Base-by-base conservation (phyloP, 2,113 vertebrate genomes). In the Zosterops lateralis region DNA sequence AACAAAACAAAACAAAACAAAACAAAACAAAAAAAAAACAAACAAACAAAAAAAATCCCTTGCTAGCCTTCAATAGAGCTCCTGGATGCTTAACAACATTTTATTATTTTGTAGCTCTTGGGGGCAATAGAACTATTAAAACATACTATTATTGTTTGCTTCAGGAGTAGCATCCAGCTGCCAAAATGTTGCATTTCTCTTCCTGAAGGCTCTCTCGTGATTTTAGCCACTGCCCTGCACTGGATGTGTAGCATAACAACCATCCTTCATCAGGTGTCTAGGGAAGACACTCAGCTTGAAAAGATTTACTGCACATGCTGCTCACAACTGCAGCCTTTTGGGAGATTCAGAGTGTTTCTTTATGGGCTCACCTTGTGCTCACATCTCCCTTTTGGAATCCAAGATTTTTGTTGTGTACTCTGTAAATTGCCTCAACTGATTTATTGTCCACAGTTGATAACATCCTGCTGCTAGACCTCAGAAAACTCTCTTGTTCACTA, bases 381-480 rank as follows among this genome's bases (percentile, higher is more conserved):
- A 84, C 47, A 31, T 72, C 56, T 85, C 53, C 84, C 54, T 36
- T 61, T 74, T 77, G 75, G 79, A 92, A 90, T 80, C n/a, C 67
- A 71, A 64, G 68, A 50, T 64, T 91, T 94, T 92, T 88, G 56
- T 71, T 90, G 48, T 4, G 5, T 73, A n/a, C 71, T 90, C 45
- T 85, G 75, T 64, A 93, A 91, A 81, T 71, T 85, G 67, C 60
- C 38, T 88, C 32, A 44, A 32, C 56, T 92, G 91, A 95, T 91
- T 94, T 95, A 96, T 92, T 92, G 51, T 60, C 72, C 7, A 0
- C 75, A 90, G 64, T 75, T 95, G 93, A 94, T 86, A 93, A 83
- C 28, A 80, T 85, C 85, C 91, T 75, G 77, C 87, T 91, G 71
- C 51, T 94, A 83, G 64, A 74, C 64, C 71, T 90, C 78, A 91